Evolutionary conservation across 2,113 vertebrate genomes (phyloP).

Genomic region (Pycnonotus jocosus): DNA sequence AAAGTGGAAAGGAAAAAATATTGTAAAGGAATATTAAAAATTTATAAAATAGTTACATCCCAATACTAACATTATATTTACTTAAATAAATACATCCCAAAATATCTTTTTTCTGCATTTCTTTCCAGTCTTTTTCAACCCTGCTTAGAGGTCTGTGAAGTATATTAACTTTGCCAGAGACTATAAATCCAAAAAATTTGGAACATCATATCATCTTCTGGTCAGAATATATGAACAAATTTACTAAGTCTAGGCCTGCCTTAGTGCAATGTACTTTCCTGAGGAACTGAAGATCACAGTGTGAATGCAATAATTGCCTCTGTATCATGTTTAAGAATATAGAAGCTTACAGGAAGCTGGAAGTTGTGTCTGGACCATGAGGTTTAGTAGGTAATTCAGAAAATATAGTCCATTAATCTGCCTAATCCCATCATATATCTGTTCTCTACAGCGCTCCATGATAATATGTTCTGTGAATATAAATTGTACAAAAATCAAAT

Average conservation of each 20-base stretch:
- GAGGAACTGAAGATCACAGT: background rate
- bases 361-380: background rate
- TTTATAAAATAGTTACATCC: background rate
- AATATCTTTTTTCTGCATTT: background rate
- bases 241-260: background rate
- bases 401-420: background rate
- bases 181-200: background rate
- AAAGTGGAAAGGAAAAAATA: background rate
- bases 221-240: background rate
- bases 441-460: background rate
- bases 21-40: background rate
- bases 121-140: background rate
- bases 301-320: accelerated
- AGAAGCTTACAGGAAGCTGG: background rate
- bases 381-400: background rate
- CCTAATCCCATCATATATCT: background rate
- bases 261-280: background rate
- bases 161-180: background rate
- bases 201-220: background rate
- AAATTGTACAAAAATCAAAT: background rate
- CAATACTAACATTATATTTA: background rate
- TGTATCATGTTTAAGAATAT: background rate
- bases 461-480: background rate
- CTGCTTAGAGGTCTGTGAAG: background rate
- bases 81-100: background rate